A percentile compares a stretch with the other conserved stretches of the same genome.
These are phyloP conservation scores for Phaenicophaeus curvirostris DNA, from an alignment of 2,797 vertebrate species.

Conservation along the genomic window DNA sequence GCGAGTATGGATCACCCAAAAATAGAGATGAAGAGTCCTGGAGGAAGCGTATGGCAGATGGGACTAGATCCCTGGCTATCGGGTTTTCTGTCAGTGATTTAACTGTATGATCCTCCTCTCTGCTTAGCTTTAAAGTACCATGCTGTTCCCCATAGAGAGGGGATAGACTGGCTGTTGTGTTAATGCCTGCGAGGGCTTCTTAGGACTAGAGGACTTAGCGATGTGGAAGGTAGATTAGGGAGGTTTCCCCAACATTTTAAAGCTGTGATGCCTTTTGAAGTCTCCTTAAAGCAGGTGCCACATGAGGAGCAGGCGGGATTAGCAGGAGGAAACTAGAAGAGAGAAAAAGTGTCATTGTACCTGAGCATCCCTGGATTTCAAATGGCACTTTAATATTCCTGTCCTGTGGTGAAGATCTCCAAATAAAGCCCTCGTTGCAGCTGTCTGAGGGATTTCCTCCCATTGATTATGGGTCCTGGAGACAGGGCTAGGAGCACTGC, in stretches of 20 bases:
- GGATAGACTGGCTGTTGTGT: not conserved
- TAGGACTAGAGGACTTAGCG: not conserved
- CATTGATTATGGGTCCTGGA: not conserved
- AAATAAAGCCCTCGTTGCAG: rapidly evolving
- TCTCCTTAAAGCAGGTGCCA: not conserved
- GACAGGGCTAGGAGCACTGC: not conserved
- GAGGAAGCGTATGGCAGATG: slow-evolving; percentile 26
- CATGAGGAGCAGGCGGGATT: not conserved
- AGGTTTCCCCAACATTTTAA: not conserved
- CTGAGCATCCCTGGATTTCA: not conserved
- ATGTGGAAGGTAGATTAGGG: not conserved
- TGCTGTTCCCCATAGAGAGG: not conserved
- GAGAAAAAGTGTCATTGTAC: not conserved
- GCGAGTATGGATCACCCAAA: not conserved
- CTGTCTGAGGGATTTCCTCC: not conserved
- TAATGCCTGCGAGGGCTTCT: not conserved
- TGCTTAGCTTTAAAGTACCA: not conserved
- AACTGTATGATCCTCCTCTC: not conserved
- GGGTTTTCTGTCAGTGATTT: not conserved
- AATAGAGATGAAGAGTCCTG: slow-evolving; percentile 25
- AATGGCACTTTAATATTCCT: not conserved
- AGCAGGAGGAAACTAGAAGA: not conserved
- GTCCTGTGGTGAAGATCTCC: not conserved
- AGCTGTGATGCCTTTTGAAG: not conserved
- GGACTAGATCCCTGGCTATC: not conserved